A percentile compares a stretch with the other conserved stretches of the same genome.
These are phyloP conservation scores for Pseudochirops cupreus DNA, from an alignment of 2,797 vertebrate species.

Conservation along the genomic window DNA sequence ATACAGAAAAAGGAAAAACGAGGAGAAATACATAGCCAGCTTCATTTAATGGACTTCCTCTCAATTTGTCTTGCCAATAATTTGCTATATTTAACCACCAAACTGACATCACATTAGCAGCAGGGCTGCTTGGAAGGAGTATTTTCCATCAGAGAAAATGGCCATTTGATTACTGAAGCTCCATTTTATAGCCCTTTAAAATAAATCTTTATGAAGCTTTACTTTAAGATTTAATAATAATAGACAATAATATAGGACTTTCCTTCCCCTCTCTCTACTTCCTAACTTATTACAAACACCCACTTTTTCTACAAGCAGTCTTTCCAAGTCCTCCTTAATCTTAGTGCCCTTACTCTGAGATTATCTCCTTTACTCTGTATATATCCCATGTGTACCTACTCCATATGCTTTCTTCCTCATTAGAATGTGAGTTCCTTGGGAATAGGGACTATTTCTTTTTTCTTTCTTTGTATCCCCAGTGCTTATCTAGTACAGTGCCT, in stretches of 20 bases:
- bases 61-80: neutral
- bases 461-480: neutral
- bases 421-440: neutral
- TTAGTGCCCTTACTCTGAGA: neutral
- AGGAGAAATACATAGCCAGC: neutral
- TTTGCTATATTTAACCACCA: neutral
- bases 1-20: neutral
- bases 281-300: neutral
- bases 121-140: neutral
- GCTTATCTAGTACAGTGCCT: neutral
- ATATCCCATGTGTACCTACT: neutral
- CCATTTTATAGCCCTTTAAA: neutral
- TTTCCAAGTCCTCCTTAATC: neutral
- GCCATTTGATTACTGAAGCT: neutral
- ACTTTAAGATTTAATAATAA: slow-evolving; percentile 13
- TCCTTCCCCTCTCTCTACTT: neutral
- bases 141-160: neutral
- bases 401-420: neutral
- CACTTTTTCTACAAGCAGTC: neutral
- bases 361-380: neutral
- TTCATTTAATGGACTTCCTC: neutral
- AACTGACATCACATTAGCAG: slow-evolving; percentile 1
- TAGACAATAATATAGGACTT: neutral
- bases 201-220: neutral
- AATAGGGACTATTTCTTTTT: neutral